Evolutionary conservation across 2,797 vertebrate genomes (phyloP).

Genomic region (Darevskia nairensis): DNA sequence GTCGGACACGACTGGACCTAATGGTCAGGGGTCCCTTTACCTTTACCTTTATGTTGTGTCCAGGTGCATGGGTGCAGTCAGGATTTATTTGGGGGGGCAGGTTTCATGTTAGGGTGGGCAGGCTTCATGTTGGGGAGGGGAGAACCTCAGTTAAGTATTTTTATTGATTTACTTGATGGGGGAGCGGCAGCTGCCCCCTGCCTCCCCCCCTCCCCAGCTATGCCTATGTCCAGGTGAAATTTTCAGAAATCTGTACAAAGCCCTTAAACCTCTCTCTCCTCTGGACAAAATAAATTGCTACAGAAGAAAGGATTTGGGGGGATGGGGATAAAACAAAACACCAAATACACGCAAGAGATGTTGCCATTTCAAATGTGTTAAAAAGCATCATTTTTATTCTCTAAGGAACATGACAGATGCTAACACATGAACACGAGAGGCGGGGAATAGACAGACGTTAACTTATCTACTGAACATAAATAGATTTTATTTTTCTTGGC

Average conservation of each 20-base stretch:
- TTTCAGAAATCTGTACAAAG: slow-evolving; percentile 38
- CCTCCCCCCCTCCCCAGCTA: too few relatives aligned
- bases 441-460: slow-evolving; percentile 41
- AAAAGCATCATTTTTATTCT: slow-evolving; percentile 57
- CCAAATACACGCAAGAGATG: slow-evolving; percentile 10
- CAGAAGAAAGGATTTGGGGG: slow-evolving; percentile 9
- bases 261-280: slow-evolving; percentile 27
- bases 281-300: slow-evolving; percentile 44
- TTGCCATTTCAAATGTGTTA: slow-evolving; percentile 42
- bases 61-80: too few relatives aligned
- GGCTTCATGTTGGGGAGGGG: too few relatives aligned
- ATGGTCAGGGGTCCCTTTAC: too few relatives aligned
- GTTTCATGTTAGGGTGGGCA: too few relatives aligned
- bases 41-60: too few relatives aligned
- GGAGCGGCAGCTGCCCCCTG: too few relatives aligned
- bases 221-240: slow-evolving; percentile 29
- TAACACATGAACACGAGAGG: slow-evolving; percentile 32
- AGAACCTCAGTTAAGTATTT: too few relatives aligned
- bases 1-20: too few relatives aligned
- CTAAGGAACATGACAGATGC: slow-evolving; percentile 57
- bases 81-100: too few relatives aligned
- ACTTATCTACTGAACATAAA: slow-evolving; percentile 29
- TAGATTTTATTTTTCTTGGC: slow-evolving; percentile 30
- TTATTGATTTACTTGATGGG: too few relatives aligned
- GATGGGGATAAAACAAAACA: slow-evolving; percentile 8